A percentile compares a stretch with the other conserved stretches of the same genome.
These are phyloP conservation scores for Pteria penguin DNA, from an alignment of 2,888 invertebrate genomes.

Conservation along the genomic window DNA sequence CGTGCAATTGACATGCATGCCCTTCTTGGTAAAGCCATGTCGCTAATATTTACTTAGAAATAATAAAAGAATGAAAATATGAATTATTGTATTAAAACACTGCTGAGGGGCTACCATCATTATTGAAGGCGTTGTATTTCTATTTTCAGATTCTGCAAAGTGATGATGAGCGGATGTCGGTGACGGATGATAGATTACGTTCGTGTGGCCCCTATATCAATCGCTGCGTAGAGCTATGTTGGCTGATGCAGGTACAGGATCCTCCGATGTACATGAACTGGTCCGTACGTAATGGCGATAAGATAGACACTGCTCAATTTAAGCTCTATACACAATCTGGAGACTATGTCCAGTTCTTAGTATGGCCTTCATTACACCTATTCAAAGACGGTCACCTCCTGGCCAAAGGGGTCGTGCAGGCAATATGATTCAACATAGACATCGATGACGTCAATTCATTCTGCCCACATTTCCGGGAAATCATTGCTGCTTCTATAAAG, in stretches of 20 bases:
- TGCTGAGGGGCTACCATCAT: no score
- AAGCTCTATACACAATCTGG: constrained; percentile 28
- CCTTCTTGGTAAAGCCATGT: no score
- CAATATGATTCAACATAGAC: no score
- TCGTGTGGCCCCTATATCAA: constrained; percentile 10
- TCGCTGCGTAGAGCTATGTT: constrained; percentile 32
- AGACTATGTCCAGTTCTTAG: constrained; percentile 28
- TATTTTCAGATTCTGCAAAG: constrained; percentile 10
- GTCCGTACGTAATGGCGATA: constrained; percentile 26
- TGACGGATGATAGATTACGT: constrained; percentile 1
- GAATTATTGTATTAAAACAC: no score
- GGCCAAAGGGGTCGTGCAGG: constrained; percentile 35
- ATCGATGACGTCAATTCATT: no score
- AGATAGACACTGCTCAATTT: constrained; percentile 14
- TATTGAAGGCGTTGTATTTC: no score
- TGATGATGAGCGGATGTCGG: neutral
- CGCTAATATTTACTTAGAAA: no score
- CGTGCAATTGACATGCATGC: no score
- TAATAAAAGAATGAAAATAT: no score
- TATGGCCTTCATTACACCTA: constrained; percentile 39
- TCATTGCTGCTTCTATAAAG: no score
- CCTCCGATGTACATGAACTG: constrained; percentile 28
- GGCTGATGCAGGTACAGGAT: constrained; percentile 38
- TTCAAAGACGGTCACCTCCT: constrained; percentile 35
- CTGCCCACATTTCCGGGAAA: no score